Percentiles rank a stretch among this genome's conserved stretches.
These are phyloP conservation scores for Rhinolophus ferrumequinum DNA, from an alignment of 2,113 vertebrate species.

Conservation along the genomic window DNA sequence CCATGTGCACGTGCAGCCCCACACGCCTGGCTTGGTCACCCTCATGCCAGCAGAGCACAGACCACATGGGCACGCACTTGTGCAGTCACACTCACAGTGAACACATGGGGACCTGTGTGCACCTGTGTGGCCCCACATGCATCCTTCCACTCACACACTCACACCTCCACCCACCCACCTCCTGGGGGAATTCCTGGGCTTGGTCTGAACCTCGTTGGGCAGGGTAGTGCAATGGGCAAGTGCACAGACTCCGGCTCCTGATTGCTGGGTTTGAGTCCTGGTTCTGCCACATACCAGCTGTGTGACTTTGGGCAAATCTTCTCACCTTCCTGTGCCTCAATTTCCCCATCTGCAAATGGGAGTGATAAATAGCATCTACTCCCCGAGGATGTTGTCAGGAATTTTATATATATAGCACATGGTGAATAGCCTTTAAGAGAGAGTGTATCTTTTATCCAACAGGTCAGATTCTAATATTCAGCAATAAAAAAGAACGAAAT, in stretches of 20 bases:
- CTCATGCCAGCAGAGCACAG: neutral
- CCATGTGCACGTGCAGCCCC: neutral
- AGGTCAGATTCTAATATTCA: neutral
- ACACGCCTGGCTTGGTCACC: neutral
- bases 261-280: neutral
- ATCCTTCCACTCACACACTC: neutral
- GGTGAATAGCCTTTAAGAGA: neutral
- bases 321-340: neutral
- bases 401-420: neutral
- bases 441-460: neutral
- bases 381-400: neutral
- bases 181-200: neutral
- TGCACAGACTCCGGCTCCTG: neutral
- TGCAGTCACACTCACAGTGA: neutral
- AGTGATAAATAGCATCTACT: neutral
- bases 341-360: neutral
- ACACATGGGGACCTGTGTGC: neutral
- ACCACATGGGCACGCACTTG: fast-evolving
- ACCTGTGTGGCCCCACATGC: neutral
- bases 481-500: neutral
- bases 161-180: neutral
- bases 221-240: neutral
- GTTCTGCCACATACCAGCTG: neutral
- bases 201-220: neutral
- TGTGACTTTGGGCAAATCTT: neutral